A percentile compares a stretch with the other conserved stretches of the same genome.
Evolutionary conservation across 2,888 invertebrate species (phyloP).

Genomic region (Oithona nana): DNA sequence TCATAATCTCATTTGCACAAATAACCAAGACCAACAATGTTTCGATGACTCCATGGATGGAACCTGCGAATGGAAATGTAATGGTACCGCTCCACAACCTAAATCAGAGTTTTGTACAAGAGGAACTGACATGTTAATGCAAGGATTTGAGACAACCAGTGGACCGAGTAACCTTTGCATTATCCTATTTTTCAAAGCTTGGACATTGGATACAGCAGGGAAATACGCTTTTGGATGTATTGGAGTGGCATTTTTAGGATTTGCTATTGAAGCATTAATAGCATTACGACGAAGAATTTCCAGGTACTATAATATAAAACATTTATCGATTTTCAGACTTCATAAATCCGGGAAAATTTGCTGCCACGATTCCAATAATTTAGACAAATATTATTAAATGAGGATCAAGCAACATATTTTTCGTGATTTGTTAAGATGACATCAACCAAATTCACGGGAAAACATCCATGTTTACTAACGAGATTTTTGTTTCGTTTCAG

Average conservation of each 20-base stretch:
- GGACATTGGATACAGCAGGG: conserved; percentile 5
- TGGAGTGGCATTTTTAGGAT: conserved; percentile 12
- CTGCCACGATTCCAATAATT: too few relatives aligned
- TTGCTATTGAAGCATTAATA: conserved; percentile 2
- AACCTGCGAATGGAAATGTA: conserved; percentile 5
- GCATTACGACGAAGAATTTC: neutral
- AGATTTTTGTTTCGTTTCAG: neutral
- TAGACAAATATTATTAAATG: too few relatives aligned
- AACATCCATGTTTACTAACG: too few relatives aligned
- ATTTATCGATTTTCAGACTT: too few relatives aligned
- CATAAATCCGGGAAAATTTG: neutral
- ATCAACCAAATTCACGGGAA: too few relatives aligned
- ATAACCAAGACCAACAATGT: neutral
- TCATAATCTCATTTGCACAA: neutral
- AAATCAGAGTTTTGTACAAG: neutral
- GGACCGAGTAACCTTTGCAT: neutral
- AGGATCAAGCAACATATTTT: too few relatives aligned
- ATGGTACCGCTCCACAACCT: neutral
- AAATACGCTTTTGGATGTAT: conserved; percentile 14
- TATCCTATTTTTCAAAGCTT: conserved; percentile 13
- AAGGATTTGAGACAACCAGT: conserved; percentile 6
- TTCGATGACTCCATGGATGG: neutral
- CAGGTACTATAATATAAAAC: too few relatives aligned
- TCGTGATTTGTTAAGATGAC: too few relatives aligned
- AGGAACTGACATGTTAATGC: conserved; percentile 14